Evolutionary conservation across 1,140 invertebrate genomes (phyloP).

Genomic region (Zaprionus capensis): DNA sequence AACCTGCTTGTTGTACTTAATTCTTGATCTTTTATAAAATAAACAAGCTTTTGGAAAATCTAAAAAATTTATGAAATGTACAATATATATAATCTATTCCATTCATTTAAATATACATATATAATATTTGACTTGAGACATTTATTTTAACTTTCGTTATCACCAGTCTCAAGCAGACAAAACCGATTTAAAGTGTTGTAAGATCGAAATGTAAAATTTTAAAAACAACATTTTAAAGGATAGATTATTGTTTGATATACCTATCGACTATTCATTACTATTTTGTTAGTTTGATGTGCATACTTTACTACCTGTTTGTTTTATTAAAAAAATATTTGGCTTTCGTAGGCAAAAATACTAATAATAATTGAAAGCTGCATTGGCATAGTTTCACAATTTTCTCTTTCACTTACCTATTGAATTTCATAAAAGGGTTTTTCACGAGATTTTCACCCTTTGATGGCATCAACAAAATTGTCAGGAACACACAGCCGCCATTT

Average conservation of each 20-base stretch:
- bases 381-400: conserved; percentile 1
- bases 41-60: no score
- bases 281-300: background rate
- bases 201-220: no score
- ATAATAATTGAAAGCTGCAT: background rate
- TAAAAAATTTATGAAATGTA: no score
- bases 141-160: no score
- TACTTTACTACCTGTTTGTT: background rate
- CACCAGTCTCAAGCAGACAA: no score
- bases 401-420: background rate
- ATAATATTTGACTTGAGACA: no score
- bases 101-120: no score
- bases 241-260: background rate
- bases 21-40: no score
- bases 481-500: background rate
- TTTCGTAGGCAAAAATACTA: background rate
- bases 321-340: background rate
- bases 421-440: background rate
- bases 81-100: no score
- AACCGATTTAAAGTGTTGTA: no score
- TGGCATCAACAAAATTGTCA: conserved; percentile 12
- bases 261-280: background rate
- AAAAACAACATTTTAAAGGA: background rate
- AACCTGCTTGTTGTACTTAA: no score
- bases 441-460: conserved; percentile 3